Evolutionary conservation across 2,797 vertebrate species (phyloP).

Genomic region (Onychomys torridus): DNA sequence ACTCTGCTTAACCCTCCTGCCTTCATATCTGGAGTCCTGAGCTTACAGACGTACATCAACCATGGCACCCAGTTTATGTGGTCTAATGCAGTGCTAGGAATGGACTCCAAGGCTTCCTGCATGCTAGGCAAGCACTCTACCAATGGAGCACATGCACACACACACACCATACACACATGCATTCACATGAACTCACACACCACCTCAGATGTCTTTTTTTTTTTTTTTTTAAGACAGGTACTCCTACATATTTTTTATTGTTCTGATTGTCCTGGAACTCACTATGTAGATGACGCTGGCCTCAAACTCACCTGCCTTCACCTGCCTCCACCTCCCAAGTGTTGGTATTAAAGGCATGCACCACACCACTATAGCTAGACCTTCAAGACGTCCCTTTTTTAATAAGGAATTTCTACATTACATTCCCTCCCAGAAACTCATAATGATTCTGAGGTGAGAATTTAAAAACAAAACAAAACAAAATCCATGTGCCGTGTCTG

Average conservation of each 20-base stretch:
- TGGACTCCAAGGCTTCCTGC: neutral
- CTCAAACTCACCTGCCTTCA: neutral
- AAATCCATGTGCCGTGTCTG: neutral
- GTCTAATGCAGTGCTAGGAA: neutral
- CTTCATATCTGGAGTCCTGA: neutral
- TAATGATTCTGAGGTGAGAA: neutral
- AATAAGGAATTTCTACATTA: slow-evolving; percentile 39
- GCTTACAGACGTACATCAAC: neutral
- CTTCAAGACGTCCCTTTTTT: neutral
- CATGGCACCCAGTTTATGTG: neutral
- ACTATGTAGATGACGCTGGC: neutral
- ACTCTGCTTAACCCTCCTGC: neutral
- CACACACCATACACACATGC: too few relatives aligned
- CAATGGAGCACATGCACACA: neutral
- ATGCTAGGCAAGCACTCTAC: neutral
- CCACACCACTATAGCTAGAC: neutral
- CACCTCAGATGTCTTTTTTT: neutral
- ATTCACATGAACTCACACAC: neutral
- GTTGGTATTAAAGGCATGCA: neutral
- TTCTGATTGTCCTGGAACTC: neutral
- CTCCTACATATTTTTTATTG: neutral
- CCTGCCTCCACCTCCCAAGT: neutral
- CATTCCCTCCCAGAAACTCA: slow-evolving; percentile 34
- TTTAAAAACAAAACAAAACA: neutral
- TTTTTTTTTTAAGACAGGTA: neutral